Evolutionary conservation across 2,113 vertebrate species (phyloP).

Genomic region (Clinocottus analis): DNA sequence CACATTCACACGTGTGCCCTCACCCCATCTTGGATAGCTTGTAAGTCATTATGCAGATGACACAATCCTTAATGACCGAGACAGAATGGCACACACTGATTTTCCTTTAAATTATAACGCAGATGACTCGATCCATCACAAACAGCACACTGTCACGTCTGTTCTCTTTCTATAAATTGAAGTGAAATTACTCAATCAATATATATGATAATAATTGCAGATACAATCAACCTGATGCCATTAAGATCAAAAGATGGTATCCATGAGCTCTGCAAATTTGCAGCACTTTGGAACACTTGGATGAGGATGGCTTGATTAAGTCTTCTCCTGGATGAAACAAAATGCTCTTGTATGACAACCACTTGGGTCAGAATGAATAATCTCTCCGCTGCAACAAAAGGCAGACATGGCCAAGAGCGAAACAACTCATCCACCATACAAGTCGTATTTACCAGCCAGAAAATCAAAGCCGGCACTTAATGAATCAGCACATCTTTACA

Average conservation of each 20-base stretch:
- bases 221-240: neutral
- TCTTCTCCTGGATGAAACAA: slow-evolving; percentile 6
- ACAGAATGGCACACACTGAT: neutral
- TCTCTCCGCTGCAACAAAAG: slow-evolving; percentile 16
- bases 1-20: neutral
- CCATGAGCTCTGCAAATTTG: neutral
- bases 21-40: neutral
- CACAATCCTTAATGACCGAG: slow-evolving; percentile 4
- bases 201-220: slow-evolving; percentile 11
- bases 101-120: slow-evolving; percentile 3
- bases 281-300: neutral
- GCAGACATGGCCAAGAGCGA: slow-evolving; percentile 1
- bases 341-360: neutral
- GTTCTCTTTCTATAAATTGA: neutral
- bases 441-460: slow-evolving; percentile 30
- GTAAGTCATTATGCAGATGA: slow-evolving; percentile 30
- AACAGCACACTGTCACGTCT: neutral
- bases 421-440: slow-evolving; percentile 20
- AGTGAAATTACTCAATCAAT: slow-evolving; percentile 11
- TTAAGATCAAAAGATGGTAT: slow-evolving; percentile 11
- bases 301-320: neutral
- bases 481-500: slow-evolving; percentile 42
- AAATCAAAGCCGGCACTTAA: slow-evolving; percentile 55
- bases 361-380: slow-evolving; percentile 19
- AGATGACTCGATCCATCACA: slow-evolving; percentile 1